Evolutionary conservation across 2,113 vertebrate species (phyloP), one percentile per base, ranked within the genome.

Genomic region (Crotalus helleri): DNA sequence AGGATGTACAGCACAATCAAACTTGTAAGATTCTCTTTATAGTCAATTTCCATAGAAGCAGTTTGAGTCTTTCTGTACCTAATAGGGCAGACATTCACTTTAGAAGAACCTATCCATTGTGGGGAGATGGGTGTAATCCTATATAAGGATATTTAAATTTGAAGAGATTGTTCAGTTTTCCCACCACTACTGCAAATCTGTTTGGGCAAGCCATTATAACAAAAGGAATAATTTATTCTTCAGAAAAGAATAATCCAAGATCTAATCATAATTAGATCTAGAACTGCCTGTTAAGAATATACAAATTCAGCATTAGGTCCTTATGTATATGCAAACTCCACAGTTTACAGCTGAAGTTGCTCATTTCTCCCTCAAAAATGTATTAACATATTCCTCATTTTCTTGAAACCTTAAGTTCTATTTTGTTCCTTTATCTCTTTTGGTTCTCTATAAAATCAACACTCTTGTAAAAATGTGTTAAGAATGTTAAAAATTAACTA

Each of bases 401-500:
- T 81, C 17, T n/a, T 13, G 4, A 92, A 89, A 26, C 61, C 12
- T 5, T n/a, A 74, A 90, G 17, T 51, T 81, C 88, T 87, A 24
- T 90, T 91, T 23, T 23, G n/a, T 81, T 92, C 23, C 85, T 3
- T 12, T 86, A 81, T 54, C 11, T 57, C 24, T 91, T 33, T 26
- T 94, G 53, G 59, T 87, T 0, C 11, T 0, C 0, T 87, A 33
- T 33, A 90, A 89, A 93, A 58, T 85, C 24, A 74, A 19, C 7
- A 3, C 44, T 58, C 0, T 0, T 9, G 54, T n/a, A 90, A 21
- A 51, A 69, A 53, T 53, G 58, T 54, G 15, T 29, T 33, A 6
- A 59, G 85, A 85, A 54, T n/a, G 4, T 23, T 61, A 1, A 26
- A 95, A 94, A 90, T 93, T 91, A 94, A 87, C 85, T 94, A 29